These are phyloP conservation scores for Buceros bicornis DNA, from an alignment of 2,797 vertebrate species.

Conservation along the genomic window DNA sequence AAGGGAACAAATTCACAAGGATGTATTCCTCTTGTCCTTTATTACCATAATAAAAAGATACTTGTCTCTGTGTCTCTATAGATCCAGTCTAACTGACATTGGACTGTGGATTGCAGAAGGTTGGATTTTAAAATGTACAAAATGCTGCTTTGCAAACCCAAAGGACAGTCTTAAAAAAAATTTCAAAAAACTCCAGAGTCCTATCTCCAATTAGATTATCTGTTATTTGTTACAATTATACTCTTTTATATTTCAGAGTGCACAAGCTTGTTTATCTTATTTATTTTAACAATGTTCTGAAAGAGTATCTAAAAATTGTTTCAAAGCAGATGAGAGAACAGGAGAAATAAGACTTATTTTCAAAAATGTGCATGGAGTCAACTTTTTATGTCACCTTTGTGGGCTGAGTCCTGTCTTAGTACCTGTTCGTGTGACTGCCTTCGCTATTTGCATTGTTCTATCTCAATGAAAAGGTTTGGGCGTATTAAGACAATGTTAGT, in stretches of 20 bases:
- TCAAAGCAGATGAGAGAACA: neutral
- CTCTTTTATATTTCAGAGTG: neutral
- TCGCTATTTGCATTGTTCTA: neutral
- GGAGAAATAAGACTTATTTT: neutral
- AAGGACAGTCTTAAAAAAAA: neutral
- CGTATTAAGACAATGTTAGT: neutral
- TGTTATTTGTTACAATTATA: neutral
- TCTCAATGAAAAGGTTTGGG: neutral
- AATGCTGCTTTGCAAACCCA: neutral
- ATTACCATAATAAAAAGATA: neutral
- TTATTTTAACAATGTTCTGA: neutral
- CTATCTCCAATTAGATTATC: neutral
- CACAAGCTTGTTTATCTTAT: neutral
- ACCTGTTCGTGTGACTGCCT: neutral
- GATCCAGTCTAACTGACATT: neutral
- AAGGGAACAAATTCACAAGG: neutral
- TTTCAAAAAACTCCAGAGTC: neutral
- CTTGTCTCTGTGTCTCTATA: neutral
- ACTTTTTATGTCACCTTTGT: neutral
- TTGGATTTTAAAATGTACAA: neutral
- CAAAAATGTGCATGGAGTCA: neutral
- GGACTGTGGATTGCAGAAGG: neutral
- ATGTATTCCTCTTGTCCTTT: neutral
- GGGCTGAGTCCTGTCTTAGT: neutral
- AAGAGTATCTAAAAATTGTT: neutral